Evolutionary conservation across 2,797 vertebrate genomes (phyloP).

Genomic region (Sebastes flavidus): DNA sequence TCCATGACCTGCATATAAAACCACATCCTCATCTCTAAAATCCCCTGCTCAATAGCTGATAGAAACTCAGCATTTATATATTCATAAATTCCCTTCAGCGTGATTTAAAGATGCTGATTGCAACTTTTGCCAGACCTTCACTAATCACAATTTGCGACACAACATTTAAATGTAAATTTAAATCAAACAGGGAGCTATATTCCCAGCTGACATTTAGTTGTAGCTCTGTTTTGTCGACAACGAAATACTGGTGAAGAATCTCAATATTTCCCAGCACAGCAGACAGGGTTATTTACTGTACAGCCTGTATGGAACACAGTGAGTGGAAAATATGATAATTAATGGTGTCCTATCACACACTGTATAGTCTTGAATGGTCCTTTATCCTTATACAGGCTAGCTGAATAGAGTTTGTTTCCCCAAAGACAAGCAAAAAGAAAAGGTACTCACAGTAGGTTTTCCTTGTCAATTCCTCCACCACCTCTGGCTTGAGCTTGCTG

Average conservation of each 20-base stretch:
- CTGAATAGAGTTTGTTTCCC: background rate
- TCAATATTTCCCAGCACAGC: background rate
- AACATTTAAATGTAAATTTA: conserved; percentile 45
- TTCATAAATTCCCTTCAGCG: conserved; percentile 47
- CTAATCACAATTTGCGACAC: conserved; percentile 43
- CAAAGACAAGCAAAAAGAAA: background rate
- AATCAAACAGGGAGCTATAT: conserved; percentile 18
- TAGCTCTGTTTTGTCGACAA: conserved; percentile 32
- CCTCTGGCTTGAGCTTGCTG: conserved; percentile 97
- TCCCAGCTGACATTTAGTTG: conserved; percentile 37
- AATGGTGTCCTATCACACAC: background rate
- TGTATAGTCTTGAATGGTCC: background rate
- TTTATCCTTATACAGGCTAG: background rate
- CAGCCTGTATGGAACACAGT: conserved; percentile 12
- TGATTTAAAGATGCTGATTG: conserved; percentile 63
- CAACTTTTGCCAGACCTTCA: conserved; percentile 40
- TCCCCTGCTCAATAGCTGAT: conserved; percentile 15
- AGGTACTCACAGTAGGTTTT: conserved; percentile 97
- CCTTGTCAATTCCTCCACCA: conserved; percentile 95
- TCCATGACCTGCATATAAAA: conserved; percentile 17
- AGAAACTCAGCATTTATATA: conserved; percentile 50
- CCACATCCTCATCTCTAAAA: conserved; percentile 32
- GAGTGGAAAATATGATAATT: conserved; percentile 20
- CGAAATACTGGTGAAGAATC: conserved; percentile 18
- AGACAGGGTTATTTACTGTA: conserved; percentile 15